phyloP scores from a whole-genome alignment of 2,888 invertebrate genomes.

The Mimas tiliae region DNA sequence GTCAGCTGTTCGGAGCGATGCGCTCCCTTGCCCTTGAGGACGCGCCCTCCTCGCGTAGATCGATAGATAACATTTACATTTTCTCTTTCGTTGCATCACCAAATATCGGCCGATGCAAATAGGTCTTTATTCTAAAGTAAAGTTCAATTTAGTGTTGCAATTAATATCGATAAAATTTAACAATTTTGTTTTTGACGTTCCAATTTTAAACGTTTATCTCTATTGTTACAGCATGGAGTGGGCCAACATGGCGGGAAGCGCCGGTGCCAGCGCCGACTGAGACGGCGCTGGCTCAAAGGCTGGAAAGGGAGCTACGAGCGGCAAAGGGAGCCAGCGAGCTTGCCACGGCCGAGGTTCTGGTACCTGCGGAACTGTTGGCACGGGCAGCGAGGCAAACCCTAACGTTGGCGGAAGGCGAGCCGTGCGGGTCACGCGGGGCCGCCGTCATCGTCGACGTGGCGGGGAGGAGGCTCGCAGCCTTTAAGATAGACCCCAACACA shows the following conservation, averaged over 20 bases:
- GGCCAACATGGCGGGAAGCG: conserved; percentile 77
- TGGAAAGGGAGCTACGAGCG: conserved; percentile 91
- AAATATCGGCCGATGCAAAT: neutral
- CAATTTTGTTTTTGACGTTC: conserved; percentile 22
- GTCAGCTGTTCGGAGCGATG: conserved; percentile 69
- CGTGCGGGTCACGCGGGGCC: conserved; percentile 94
- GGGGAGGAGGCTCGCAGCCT: conserved; percentile 90
- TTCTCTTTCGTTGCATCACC: conserved; percentile 32
- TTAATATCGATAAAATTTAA: neutral
- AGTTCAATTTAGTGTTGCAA: neutral
- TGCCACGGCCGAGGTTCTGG: conserved; percentile 92
- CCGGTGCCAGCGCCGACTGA: conserved; percentile 84
- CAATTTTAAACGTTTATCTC: conserved; percentile 48
- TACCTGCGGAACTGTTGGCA: conserved; percentile 92
- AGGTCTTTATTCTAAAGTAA: neutral
- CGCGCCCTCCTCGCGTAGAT: conserved; percentile 32
- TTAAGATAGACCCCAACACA: conserved; percentile 94
- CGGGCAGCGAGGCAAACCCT: conserved; percentile 92
- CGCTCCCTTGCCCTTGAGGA: conserved; percentile 56
- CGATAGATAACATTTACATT: conserved; percentile 39
- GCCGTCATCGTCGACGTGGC: conserved; percentile 94
- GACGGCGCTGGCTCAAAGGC: conserved; percentile 88
- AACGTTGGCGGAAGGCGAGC: conserved; percentile 93
- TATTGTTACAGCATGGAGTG: conserved; percentile 76
- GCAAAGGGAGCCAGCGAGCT: conserved; percentile 92